phyloP scores from a whole-genome alignment of 92 coral and sea anemone genomes.

The Chrysogorgia sp. region DNA sequence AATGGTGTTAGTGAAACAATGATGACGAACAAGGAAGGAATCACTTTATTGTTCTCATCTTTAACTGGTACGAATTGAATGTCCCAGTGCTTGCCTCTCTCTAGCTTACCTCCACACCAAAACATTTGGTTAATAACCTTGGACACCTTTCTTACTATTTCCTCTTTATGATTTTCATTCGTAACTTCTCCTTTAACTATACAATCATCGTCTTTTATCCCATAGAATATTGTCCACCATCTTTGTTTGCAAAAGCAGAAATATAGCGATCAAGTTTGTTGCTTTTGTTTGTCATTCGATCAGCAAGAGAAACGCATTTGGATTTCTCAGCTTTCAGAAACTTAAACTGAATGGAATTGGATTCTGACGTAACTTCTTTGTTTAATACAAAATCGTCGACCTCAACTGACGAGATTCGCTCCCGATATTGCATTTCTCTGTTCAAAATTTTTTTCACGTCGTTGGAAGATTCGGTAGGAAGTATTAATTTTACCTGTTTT shows the following conservation, averaged over 20 bases:
- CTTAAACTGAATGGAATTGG: not conserved
- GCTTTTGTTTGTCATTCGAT: conserved; percentile 17
- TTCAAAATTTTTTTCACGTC: too few relatives aligned
- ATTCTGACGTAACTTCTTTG: too few relatives aligned
- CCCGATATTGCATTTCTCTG: too few relatives aligned
- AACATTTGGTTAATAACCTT: conserved; percentile 42
- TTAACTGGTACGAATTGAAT: conserved; percentile 41
- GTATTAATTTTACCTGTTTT: too few relatives aligned
- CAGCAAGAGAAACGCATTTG: conserved; percentile 25
- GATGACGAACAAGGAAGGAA: conserved; percentile 33
- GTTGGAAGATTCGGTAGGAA: too few relatives aligned
- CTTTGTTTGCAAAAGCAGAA: conserved; percentile 52
- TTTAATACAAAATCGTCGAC: too few relatives aligned
- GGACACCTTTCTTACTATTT: not conserved
- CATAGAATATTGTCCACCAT: conserved; percentile 53
- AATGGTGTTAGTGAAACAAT: conserved; percentile 30
- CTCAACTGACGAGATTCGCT: too few relatives aligned
- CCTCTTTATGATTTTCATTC: conserved; percentile 11
- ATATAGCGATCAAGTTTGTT: conserved; percentile 36
- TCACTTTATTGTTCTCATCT: conserved; percentile 23
- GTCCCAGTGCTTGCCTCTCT: conserved; percentile 45
- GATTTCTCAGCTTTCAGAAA: conserved; percentile 20
- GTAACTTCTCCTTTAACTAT: conserved; percentile 43
- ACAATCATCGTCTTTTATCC: conserved; percentile 40
- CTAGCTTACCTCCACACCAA: conserved; percentile 46